phyloP scores from a whole-genome alignment of 2,113 vertebrate species.

The Odontophorus gujanensis region DNA sequence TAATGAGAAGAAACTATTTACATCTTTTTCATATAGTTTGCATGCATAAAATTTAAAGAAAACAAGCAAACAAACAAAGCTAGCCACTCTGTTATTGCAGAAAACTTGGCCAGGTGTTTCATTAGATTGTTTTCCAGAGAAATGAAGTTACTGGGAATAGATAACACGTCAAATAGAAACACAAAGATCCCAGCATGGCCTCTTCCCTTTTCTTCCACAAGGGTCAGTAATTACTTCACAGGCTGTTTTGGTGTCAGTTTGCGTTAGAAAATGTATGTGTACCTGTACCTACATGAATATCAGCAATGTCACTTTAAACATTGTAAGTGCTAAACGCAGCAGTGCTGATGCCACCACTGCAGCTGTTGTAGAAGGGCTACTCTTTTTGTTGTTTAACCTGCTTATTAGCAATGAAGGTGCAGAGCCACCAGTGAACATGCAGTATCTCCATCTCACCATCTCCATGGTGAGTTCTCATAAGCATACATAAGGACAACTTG shows the following conservation, averaged over 20 bases:
- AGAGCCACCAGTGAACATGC: not conserved
- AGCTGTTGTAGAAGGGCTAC: not conserved
- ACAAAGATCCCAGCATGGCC: not conserved
- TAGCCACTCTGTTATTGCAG: not conserved
- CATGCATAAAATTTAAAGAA: not conserved
- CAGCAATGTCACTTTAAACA: not conserved
- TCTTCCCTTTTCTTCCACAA: not conserved
- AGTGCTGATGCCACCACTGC: not conserved
- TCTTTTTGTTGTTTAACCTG: not conserved
- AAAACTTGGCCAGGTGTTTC: constrained; percentile 1
- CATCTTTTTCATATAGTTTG: not conserved
- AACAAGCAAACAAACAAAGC: not conserved
- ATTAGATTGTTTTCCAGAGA: not conserved
- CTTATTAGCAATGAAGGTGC: not conserved
- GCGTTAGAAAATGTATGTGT: not conserved
- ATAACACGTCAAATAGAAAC: not conserved
- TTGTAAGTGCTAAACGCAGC: not conserved
- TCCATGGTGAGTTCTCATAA: not conserved
- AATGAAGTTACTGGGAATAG: not conserved
- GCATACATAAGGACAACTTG: not conserved
- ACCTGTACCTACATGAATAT: not conserved
- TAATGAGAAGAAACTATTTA: not conserved
- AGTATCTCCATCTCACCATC: not conserved
- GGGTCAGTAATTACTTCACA: not conserved
- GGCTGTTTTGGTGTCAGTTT: not conserved